Conservation (phyloP, 2,888 invertebrate species). For the Diloba caeruleocephala region DNA sequence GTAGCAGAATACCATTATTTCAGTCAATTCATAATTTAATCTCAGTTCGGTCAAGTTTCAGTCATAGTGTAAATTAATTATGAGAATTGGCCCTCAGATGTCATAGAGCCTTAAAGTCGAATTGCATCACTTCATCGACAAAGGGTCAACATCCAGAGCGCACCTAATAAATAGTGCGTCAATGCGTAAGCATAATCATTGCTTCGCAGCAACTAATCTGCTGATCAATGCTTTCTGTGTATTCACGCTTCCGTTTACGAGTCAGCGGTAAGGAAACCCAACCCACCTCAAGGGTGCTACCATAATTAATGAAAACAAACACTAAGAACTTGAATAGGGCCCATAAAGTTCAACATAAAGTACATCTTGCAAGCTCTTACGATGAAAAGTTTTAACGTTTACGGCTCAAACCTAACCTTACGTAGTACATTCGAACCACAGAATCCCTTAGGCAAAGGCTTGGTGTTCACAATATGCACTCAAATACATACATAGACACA, state of each 20-base stretch:
- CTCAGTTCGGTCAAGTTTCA: no score
- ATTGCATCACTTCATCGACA: no score
- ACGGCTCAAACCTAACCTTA: constrained; percentile 34
- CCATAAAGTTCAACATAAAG: constrained; percentile 25
- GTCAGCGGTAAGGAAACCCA: not conserved
- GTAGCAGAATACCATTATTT: no score
- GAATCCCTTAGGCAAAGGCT: constrained; percentile 45
- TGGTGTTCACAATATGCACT: constrained; percentile 42
- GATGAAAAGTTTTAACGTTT: constrained; percentile 61
- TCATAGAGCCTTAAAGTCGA: no score
- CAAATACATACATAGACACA: constrained; percentile 60
- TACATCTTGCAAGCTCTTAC: constrained; percentile 52
- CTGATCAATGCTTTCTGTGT: no score
- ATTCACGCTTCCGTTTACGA: not conserved
- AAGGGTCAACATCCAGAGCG: no score
- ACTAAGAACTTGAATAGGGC: constrained; percentile 33
- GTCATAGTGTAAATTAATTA: no score
- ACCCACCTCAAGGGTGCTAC: not conserved
- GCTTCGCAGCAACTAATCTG: no score
- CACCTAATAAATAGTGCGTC: no score
- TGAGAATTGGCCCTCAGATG: no score
- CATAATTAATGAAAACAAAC: constrained; percentile 19
- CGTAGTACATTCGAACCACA: constrained; percentile 49
- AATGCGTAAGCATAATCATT: no score
- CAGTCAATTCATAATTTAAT: no score